phyloP scores from a whole-genome alignment of 2,113 vertebrate genomes.

The Oncorhynchus nerka region DNA sequence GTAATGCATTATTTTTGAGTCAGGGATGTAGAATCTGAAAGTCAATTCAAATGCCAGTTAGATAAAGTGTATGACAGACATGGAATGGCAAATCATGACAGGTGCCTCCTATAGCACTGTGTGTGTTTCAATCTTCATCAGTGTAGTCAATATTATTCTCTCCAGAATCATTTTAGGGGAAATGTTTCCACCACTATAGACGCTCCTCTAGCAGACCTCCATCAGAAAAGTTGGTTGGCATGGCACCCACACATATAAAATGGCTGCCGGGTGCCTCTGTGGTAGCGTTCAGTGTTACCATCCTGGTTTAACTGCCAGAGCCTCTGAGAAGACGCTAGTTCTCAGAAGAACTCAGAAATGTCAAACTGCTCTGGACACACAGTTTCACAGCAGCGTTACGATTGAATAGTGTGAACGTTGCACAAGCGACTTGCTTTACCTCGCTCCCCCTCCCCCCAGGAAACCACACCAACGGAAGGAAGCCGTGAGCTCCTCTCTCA shows the following conservation, averaged over 20 bases:
- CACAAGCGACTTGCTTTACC: constrained; percentile 45
- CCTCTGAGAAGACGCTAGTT: neutral
- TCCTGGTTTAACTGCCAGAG: neutral
- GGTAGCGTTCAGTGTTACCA: neutral
- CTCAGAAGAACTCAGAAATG: neutral
- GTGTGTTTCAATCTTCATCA: neutral
- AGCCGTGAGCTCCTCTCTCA: constrained; percentile 33
- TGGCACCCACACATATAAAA: neutral
- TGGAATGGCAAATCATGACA: no score
- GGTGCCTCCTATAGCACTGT: no score
- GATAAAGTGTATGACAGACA: no score
- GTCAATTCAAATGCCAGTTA: no score
- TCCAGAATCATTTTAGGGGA: neutral
- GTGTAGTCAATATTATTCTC: neutral
- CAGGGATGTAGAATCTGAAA: no score
- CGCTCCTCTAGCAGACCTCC: neutral
- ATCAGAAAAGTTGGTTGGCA: neutral
- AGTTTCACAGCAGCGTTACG: neutral
- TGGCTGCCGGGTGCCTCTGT: neutral
- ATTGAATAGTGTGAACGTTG: constrained; percentile 38
- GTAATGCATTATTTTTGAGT: no score
- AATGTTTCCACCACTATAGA: neutral
- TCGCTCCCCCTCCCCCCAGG: constrained; percentile 65
- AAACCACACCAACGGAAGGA: constrained; percentile 67
- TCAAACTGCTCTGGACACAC: constrained; percentile 16